phyloP scores from a whole-genome alignment of 2,113 vertebrate genomes.

The Solea senegalensis region DNA sequence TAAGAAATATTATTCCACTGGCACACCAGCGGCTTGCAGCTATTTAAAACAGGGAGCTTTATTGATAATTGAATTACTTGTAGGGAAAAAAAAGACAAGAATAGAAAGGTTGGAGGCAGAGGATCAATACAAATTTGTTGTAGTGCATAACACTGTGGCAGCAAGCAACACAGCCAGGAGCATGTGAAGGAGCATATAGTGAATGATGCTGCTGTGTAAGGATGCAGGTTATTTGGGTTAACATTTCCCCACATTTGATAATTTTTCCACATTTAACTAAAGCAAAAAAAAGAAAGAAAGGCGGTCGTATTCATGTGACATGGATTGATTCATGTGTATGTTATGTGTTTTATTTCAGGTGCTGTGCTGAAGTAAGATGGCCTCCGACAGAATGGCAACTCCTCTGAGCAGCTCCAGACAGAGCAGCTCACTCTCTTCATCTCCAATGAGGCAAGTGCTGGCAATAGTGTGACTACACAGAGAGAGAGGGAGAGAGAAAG shows the following conservation, averaged over 20 bases:
- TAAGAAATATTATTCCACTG: constrained; percentile 80
- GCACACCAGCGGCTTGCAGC: constrained; percentile 67
- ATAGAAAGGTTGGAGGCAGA: constrained; percentile 67
- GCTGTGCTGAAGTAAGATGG: constrained; percentile 60
- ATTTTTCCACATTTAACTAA: neutral
- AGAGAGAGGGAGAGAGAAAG: too few species aligned
- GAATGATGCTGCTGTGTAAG: neutral
- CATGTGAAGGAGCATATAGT: constrained; percentile 14
- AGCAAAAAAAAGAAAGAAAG: neutral
- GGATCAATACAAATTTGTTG: constrained; percentile 71
- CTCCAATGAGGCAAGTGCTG: constrained; percentile 86
- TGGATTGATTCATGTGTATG: neutral
- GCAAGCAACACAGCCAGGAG: constrained; percentile 25
- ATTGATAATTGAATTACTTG: constrained; percentile 81
- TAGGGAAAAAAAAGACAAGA: constrained; percentile 62
- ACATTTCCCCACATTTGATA: neutral
- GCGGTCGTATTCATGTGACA: neutral
- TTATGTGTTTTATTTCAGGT: constrained; percentile 60
- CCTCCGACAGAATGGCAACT: constrained; percentile 82
- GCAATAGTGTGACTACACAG: neutral
- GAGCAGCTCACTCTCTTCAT: constrained; percentile 81
- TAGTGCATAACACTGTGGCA: constrained; percentile 52
- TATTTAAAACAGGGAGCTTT: constrained; percentile 76
- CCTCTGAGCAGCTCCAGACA: constrained; percentile 82
- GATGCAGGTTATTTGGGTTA: neutral